Percentiles rank a stretch among this genome's conserved stretches.
Conservation (phyloP, 2,113 vertebrate genomes). For the Ifrita kowaldi region DNA sequence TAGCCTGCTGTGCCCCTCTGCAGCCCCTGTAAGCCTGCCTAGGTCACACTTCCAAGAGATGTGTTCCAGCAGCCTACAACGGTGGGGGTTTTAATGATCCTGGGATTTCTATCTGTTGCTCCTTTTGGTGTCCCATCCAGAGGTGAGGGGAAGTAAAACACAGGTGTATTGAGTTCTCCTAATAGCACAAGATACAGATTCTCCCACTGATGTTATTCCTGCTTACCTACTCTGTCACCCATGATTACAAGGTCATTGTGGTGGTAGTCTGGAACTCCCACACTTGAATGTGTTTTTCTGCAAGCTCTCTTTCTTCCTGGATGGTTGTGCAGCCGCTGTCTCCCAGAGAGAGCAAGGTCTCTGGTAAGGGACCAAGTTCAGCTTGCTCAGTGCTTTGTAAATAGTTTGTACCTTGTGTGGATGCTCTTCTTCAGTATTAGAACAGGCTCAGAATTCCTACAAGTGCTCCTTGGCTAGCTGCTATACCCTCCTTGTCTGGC, state of each 20-base stretch:
- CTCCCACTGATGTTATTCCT: neutral
- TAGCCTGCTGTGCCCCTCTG: neutral
- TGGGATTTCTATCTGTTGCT: neutral
- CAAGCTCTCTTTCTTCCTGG: neutral
- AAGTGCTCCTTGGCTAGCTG: neutral
- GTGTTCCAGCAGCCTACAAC: neutral
- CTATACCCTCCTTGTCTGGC: neutral
- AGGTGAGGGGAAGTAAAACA: neutral
- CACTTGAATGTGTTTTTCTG: neutral
- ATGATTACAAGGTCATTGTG: neutral
- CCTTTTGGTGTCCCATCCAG: neutral
- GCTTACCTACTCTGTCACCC: neutral
- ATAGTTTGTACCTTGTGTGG: neutral
- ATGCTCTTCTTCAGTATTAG: neutral
- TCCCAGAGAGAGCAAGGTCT: neutral
- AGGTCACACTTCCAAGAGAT: neutral
- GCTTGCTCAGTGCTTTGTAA: neutral
- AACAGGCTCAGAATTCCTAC: neutral
- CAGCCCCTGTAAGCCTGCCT: neutral
- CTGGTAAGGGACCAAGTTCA: neutral
- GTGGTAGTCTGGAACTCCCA: neutral
- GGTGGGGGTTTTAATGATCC: neutral
- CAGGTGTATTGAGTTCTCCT: neutral
- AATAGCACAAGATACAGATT: neutral
- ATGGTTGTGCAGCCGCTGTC: neutral